Evolutionary conservation across 2,113 vertebrate genomes (phyloP).

Genomic region (Kryptolebias marmoratus): DNA sequence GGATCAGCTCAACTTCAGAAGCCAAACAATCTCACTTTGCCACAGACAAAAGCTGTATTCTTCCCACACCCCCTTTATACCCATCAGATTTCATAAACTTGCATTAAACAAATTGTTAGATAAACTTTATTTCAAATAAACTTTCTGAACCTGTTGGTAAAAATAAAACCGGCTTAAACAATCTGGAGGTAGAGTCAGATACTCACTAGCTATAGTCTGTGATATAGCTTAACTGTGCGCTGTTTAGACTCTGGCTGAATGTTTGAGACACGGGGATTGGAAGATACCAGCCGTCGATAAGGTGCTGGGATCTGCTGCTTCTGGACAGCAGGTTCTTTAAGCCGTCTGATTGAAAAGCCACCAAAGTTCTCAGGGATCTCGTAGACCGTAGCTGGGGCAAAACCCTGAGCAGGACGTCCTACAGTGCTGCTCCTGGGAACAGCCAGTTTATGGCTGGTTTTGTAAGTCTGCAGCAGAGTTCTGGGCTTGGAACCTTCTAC

Average conservation of each 20-base stretch:
- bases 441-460: background rate
- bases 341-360: constrained; percentile 43
- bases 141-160: too few species aligned
- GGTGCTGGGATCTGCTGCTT: background rate
- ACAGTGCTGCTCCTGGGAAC: background rate
- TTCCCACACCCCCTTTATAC: too few species aligned
- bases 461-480: background rate
- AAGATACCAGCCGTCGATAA: background rate
- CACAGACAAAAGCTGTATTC: too few species aligned
- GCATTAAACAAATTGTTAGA: too few species aligned
- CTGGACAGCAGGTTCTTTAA: background rate
- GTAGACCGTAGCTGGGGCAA: background rate
- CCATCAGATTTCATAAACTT: too few species aligned
- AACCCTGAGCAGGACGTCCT: background rate
- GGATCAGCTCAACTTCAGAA: too few species aligned
- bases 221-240: background rate
- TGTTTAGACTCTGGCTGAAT: background rate
- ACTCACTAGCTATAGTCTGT: too few species aligned
- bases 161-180: too few species aligned
- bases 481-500: background rate
- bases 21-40: too few species aligned
- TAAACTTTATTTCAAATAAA: too few species aligned
- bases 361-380: constrained; percentile 36
- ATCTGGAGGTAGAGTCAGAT: too few species aligned
- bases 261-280: background rate